Evolutionary conservation across 2,888 invertebrate species (phyloP).

Genomic region (Parasteatoda lunata): DNA sequence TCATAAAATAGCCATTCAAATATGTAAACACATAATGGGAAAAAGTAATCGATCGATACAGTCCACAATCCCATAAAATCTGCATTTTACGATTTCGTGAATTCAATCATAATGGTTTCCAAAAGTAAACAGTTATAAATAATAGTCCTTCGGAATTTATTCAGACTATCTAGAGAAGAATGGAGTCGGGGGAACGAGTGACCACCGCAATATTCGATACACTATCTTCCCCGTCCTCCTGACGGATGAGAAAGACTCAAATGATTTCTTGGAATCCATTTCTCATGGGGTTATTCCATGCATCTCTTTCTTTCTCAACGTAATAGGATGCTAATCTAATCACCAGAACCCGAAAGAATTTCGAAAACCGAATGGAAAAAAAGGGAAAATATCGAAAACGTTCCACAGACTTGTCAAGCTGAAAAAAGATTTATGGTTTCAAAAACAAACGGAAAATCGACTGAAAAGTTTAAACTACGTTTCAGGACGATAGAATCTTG

Average conservation of each 20-base stretch:
- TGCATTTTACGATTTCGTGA: no score
- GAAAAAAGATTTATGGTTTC: constrained; percentile 59
- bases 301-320: background rate
- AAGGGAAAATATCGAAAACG: constrained; percentile 32
- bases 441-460: constrained; percentile 64
- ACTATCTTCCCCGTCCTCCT: constrained; percentile 12
- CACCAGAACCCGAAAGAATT: constrained; percentile 34
- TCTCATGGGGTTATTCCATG: constrained; percentile 33
- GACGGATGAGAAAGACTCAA: constrained; percentile 14
- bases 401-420: constrained; percentile 54
- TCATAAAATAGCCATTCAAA: no score
- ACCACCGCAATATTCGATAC: background rate
- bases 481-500: constrained; percentile 54
- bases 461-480: constrained; percentile 61
- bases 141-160: background rate
- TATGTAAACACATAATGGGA: no score
- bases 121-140: no score
- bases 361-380: constrained; percentile 17
- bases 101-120: no score
- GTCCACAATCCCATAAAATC: no score
- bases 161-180: background rate
- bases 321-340: constrained; percentile 61
- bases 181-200: background rate
- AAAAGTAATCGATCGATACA: no score
- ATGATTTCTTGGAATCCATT: constrained; percentile 39